A percentile compares a stretch with the other conserved stretches of the same genome.
Conservation (phyloP, 2,888 invertebrate species). For the Hydrotaea diabolus region DNA sequence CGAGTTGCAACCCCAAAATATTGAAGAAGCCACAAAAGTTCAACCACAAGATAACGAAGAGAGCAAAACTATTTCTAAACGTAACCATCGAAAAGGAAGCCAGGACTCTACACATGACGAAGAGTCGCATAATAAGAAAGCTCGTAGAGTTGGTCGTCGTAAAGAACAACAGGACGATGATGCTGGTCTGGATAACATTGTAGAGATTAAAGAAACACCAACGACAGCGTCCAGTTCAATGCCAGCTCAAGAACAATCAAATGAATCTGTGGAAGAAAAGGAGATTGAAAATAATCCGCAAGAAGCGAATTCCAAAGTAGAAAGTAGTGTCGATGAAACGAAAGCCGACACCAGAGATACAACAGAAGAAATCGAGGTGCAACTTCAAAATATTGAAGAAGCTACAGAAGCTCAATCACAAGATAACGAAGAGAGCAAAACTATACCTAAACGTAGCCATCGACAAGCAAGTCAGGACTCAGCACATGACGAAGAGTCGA, state of each 20-base stretch:
- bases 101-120: slow-evolving; percentile 34
- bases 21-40: not conserved
- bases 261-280: no score
- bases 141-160: slow-evolving; percentile 34
- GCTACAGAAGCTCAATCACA: not conserved
- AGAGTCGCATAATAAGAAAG: not conserved
- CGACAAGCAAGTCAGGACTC: slow-evolving; percentile 39
- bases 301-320: no score
- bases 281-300: no score
- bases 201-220: not conserved
- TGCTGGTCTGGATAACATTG: not conserved
- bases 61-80: not conserved
- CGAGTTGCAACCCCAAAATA: not conserved
- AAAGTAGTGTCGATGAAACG: no score
- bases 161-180: slow-evolving; percentile 31
- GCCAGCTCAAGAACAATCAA: not conserved
- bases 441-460: not conserved
- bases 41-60: not conserved
- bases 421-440: not conserved
- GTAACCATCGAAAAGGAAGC: slow-evolving; percentile 16
- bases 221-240: slow-evolving; percentile 34
- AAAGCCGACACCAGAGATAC: no score
- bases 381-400: not conserved
- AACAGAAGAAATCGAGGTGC: not conserved
- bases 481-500: slow-evolving; percentile 15